These are phyloP conservation scores for Montipora efflorescens DNA, from an alignment of 64 coral and sea anemone species.

Conservation along the genomic window DNA sequence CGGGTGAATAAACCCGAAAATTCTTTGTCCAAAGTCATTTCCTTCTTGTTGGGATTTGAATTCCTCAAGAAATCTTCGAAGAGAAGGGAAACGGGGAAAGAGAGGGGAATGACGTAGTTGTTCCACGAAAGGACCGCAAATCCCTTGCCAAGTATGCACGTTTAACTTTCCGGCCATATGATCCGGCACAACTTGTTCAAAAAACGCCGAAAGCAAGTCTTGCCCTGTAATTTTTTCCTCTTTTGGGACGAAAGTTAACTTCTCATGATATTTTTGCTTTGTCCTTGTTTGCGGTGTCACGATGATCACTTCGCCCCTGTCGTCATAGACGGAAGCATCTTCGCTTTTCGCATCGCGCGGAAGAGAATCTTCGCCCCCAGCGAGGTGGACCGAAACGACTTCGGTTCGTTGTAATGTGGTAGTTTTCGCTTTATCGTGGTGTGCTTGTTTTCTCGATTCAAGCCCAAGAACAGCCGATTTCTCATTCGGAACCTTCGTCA, in stretches of 20 bases:
- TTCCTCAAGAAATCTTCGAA: constrained; percentile 31
- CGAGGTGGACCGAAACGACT: not conserved
- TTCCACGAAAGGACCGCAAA: constrained; percentile 79
- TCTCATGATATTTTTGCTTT: not conserved
- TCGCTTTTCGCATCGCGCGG: not conserved
- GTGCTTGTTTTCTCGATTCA: not conserved
- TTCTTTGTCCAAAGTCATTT: constrained; percentile 77
- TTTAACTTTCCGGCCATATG: constrained; percentile 74
- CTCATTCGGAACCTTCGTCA: constrained; percentile 7
- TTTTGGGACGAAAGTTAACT: not conserved
- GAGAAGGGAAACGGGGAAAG: constrained; percentile 82
- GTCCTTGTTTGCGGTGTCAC: not conserved
- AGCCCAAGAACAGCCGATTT: not conserved
- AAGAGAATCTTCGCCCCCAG: not conserved
- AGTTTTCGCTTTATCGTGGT: not conserved
- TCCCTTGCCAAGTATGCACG: constrained; percentile 84
- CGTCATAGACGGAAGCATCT: not conserved
- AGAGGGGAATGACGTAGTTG: constrained; percentile 85
- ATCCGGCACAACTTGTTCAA: constrained; percentile 83
- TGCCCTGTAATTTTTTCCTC: constrained; percentile 38
- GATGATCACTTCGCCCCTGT: not conserved
- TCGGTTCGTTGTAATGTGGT: not conserved
- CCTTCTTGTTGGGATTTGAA: constrained; percentile 78
- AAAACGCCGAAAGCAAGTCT: constrained; percentile 74
- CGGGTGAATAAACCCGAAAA: constrained; percentile 85